Evolutionary conservation across 1,140 invertebrate species (phyloP).

Genomic region (Leptoteleia sp.): DNA sequence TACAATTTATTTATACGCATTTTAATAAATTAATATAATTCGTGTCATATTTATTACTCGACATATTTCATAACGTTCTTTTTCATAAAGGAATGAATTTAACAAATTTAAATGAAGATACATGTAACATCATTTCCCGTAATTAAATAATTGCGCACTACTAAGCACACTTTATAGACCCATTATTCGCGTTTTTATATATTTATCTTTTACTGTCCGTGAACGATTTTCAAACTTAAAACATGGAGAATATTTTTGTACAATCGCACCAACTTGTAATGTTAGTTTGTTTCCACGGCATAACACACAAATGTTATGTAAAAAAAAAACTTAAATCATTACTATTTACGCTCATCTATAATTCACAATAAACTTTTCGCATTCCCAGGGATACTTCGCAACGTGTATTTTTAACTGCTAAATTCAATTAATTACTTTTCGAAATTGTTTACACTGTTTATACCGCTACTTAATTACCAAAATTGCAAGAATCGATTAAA

Average conservation of each 20-base stretch:
- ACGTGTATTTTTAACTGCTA: too few species aligned
- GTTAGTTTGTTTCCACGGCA: constrained; percentile 9
- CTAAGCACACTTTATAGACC: constrained; percentile 14
- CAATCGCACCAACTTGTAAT: not conserved
- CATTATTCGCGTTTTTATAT: constrained; percentile 20
- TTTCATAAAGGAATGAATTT: constrained; percentile 14
- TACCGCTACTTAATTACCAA: too few species aligned
- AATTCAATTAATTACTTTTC: too few species aligned
- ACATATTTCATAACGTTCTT: constrained; percentile 12
- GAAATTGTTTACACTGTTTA: too few species aligned
- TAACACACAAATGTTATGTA: too few species aligned
- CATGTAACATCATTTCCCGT: constrained; percentile 15
- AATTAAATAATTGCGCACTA: constrained; percentile 17
- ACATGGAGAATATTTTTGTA: constrained; percentile 9
- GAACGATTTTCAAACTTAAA: constrained; percentile 14
- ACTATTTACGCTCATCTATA: not conserved
- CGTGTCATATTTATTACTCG: constrained; percentile 5
- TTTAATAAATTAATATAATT: too few species aligned
- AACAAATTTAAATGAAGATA: constrained; percentile 14
- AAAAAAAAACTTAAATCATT: too few species aligned
- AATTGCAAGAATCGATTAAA: too few species aligned
- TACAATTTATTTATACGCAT: too few species aligned
- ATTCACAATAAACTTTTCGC: too few species aligned
- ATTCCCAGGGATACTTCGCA: too few species aligned
- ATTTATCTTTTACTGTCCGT: constrained; percentile 28